Percentiles rank a stretch among this genome's conserved stretches.
phyloP scores from a whole-genome alignment of 2,797 vertebrate species.

The Gymnodraco acuticeps region DNA sequence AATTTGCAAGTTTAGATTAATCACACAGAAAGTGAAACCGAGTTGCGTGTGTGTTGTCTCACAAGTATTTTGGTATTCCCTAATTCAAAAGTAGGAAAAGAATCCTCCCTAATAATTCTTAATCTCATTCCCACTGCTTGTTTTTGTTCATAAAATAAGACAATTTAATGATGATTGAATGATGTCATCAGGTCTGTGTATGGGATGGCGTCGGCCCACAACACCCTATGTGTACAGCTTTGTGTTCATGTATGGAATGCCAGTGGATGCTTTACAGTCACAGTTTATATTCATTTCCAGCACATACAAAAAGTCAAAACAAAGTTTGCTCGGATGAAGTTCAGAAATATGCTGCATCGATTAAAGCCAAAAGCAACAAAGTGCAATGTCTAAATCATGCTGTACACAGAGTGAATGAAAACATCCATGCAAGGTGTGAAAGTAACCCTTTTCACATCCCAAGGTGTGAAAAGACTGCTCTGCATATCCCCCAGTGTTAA shows the following conservation, averaged over 20 bases:
- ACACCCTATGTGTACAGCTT: background rate
- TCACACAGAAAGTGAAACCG: background rate
- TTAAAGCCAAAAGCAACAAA: background rate
- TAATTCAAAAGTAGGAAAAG: background rate
- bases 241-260: background rate
- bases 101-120: too few species aligned
- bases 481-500: background rate
- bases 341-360: too few species aligned
- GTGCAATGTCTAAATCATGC: background rate
- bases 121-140: too few species aligned
- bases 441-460: slow-evolving; percentile 1
- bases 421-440: slow-evolving; percentile 3
- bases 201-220: background rate
- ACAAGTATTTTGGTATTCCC: background rate
- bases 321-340: background rate
- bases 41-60: background rate
- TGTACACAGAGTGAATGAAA: background rate
- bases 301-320: background rate
- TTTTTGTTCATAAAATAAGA: background rate
- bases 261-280: background rate
- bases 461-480: slow-evolving; percentile 26
- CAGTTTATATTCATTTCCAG: background rate
- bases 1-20: background rate
- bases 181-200: too few species aligned
- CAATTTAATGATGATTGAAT: too few species aligned